These are phyloP conservation scores for Oscheius sp. DNA, from an alignment of 2,888 invertebrate genomes.

Conservation along the genomic window DNA sequence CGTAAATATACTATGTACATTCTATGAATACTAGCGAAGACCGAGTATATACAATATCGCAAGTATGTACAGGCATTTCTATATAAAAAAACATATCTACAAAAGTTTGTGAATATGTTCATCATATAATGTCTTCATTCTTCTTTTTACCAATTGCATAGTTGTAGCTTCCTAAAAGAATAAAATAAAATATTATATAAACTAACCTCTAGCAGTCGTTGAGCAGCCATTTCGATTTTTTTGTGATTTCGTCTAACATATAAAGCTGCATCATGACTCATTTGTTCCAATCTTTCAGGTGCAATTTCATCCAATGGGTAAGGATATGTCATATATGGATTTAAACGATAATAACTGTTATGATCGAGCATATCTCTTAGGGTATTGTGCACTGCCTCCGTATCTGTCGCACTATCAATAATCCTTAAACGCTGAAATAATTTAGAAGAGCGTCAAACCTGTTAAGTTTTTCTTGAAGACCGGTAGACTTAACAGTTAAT, in stretches of 20 bases:
- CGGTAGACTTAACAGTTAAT: constrained; percentile 41
- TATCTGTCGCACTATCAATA: constrained; percentile 85
- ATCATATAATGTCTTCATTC: too few species aligned
- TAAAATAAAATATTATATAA: background rate
- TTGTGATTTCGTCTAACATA: constrained; percentile 84
- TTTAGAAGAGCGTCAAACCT: background rate
- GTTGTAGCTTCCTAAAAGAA: background rate
- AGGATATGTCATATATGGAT: constrained; percentile 74
- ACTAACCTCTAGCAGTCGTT: constrained; percentile 39
- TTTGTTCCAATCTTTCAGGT: constrained; percentile 76
- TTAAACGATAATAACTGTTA: constrained; percentile 51
- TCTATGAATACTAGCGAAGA: too few species aligned
- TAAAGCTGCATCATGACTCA: constrained; percentile 81
- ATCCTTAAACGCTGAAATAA: too few species aligned
- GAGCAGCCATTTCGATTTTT: constrained; percentile 74
- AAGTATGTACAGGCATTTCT: too few species aligned
- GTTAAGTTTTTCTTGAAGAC: constrained; percentile 47
- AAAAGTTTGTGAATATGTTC: too few species aligned
- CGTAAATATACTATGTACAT: too few species aligned
- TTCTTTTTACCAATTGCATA: background rate
- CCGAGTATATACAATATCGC: too few species aligned
- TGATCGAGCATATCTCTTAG: constrained; percentile 79
- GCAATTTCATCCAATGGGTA: constrained; percentile 83
- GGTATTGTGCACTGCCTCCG: constrained; percentile 84
- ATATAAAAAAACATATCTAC: too few species aligned